These are phyloP conservation scores for Carassius gibelio DNA, from an alignment of 2,113 vertebrate species.

Conservation along the genomic window DNA sequence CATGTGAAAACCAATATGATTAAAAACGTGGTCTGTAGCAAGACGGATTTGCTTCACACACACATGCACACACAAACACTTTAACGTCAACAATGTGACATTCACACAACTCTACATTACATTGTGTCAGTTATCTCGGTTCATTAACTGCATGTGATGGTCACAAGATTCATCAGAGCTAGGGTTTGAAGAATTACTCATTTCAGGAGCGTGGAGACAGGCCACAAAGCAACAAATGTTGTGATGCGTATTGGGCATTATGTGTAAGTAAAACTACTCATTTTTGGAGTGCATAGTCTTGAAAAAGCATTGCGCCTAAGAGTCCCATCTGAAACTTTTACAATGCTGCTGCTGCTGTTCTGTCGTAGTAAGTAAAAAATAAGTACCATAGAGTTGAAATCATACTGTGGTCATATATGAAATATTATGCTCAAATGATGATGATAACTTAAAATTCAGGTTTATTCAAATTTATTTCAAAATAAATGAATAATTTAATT, in stretches of 20 bases:
- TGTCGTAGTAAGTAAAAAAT: neutral
- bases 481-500: no score
- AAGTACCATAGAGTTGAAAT: neutral
- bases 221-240: neutral
- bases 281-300: neutral
- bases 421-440: neutral
- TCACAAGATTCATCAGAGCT: neutral
- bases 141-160: neutral
- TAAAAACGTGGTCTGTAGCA: constrained; percentile 9
- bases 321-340: neutral
- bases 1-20: constrained; percentile 77
- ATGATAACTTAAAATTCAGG: neutral
- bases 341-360: neutral
- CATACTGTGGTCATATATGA: neutral
- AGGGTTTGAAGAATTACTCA: neutral
- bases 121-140: neutral
- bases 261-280: neutral
- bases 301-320: neutral
- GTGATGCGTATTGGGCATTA: neutral
- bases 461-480: neutral
- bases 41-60: constrained; percentile 21
- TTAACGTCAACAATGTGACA: constrained; percentile 78
- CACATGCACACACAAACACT: constrained; percentile 40
- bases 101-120: constrained; percentile 66
- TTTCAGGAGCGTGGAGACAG: neutral